phyloP scores from a whole-genome alignment of 2,113 vertebrate species.

The Poeciliopsis occidentalis region DNA sequence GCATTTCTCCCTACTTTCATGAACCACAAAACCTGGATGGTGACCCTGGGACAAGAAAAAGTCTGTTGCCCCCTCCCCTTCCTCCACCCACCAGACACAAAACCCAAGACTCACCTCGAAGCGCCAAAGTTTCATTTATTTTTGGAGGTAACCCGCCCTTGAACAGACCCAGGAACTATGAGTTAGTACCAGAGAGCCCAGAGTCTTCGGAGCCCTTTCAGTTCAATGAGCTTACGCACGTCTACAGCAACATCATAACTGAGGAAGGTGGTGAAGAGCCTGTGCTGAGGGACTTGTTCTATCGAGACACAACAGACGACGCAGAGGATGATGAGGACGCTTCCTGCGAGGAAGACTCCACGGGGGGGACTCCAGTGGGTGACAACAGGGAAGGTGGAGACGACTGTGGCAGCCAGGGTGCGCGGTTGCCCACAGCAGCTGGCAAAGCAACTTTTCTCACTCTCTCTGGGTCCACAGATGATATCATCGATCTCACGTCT shows the following conservation, averaged over 20 bases:
- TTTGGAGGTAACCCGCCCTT: constrained; percentile 91
- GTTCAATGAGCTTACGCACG: constrained; percentile 81
- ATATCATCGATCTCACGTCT: constrained; percentile 96
- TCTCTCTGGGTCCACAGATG: constrained; percentile 91
- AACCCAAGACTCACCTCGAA: constrained; percentile 90
- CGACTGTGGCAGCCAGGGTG: constrained; percentile 32
- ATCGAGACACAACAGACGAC: constrained; percentile 90
- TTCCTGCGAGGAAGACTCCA: constrained; percentile 93
- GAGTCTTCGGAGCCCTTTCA: constrained; percentile 87
- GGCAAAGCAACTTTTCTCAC: constrained; percentile 86
- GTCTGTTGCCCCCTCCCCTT: constrained; percentile 82
- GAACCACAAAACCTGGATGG: constrained; percentile 76
- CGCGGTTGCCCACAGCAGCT: constrained; percentile 70
- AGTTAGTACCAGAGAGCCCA: constrained; percentile 88
- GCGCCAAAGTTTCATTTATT: constrained; percentile 96
- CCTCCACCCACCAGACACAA: constrained; percentile 87
- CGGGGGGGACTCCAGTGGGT: constrained; percentile 66
- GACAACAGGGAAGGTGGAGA: constrained; percentile 26
- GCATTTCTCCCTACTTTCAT: constrained; percentile 84
- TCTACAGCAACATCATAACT: constrained; percentile 90
- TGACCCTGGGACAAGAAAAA: constrained; percentile 74
- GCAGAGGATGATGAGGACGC: constrained; percentile 94
- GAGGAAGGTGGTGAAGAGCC: constrained; percentile 89
- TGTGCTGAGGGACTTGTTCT: constrained; percentile 90
- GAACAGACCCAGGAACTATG: constrained; percentile 86